Evolutionary conservation across 1,140 invertebrate genomes (phyloP).

Genomic region (Hylaeus anthracinus): DNA sequence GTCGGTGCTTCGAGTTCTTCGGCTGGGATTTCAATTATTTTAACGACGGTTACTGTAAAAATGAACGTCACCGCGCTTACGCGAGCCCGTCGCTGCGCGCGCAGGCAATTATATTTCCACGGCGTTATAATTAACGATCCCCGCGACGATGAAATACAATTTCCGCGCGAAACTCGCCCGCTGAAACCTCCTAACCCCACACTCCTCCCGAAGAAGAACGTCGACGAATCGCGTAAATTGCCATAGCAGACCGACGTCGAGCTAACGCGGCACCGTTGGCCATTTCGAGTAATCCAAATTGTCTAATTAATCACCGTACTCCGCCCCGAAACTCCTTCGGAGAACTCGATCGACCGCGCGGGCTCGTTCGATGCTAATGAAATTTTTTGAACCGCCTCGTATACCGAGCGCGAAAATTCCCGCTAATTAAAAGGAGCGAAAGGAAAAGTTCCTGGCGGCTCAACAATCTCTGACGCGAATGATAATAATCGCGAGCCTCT

Average conservation of each 20-base stretch:
- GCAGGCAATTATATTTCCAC: constrained; percentile 12
- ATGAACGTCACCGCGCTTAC: background rate
- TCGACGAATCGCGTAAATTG: constrained; percentile 22
- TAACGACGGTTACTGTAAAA: background rate
- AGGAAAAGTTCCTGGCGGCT: background rate
- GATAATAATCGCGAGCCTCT: too few species aligned
- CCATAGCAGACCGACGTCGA: background rate
- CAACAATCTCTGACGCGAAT: too few species aligned
- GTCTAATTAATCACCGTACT: constrained; percentile 6
- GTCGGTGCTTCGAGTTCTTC: background rate
- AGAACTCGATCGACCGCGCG: background rate
- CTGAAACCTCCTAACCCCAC: too few species aligned
- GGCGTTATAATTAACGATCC: constrained; percentile 22
- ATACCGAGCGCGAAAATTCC: background rate
- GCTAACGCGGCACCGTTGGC: background rate
- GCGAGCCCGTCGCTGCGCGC: background rate
- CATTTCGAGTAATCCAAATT: constrained; percentile 19
- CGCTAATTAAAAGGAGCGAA: background rate
- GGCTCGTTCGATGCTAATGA: constrained; percentile 3
- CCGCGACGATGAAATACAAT: constrained; percentile 21
- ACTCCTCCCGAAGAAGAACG: background rate
- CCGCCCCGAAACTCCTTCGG: too few species aligned
- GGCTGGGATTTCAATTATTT: background rate
- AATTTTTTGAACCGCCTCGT: background rate
- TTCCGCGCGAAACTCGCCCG: constrained; percentile 4